These are phyloP conservation scores for Discoglossus pictus DNA, from an alignment of 2,797 vertebrate species.

Conservation along the genomic window DNA sequence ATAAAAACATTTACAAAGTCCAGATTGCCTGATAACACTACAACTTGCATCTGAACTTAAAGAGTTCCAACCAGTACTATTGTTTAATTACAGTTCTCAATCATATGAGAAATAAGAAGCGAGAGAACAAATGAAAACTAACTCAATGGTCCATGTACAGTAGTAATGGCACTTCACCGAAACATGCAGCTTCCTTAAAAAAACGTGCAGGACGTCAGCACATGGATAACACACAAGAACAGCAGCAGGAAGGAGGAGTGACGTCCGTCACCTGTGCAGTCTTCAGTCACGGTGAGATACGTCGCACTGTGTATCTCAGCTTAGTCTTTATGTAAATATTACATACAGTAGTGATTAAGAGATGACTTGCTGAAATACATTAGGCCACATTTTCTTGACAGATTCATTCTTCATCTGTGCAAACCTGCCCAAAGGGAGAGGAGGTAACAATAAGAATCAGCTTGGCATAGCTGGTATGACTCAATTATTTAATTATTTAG, in stretches of 20 bases:
- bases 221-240: slow-evolving; percentile 76
- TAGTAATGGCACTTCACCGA: slow-evolving; percentile 78
- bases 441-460: background rate
- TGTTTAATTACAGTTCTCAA: slow-evolving; percentile 65
- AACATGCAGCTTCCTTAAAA: slow-evolving; percentile 86
- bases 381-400: slow-evolving; percentile 48
- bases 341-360: slow-evolving; percentile 89
- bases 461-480: background rate
- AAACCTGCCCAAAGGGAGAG: slow-evolving; percentile 77
- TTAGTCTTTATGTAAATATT: slow-evolving; percentile 78
- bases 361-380: slow-evolving; percentile 60
- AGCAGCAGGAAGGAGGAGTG: slow-evolving; percentile 80
- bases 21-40: slow-evolving; percentile 67
- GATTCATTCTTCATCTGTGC: slow-evolving; percentile 96
- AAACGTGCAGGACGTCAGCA: slow-evolving; percentile 74
- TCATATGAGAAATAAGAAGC: slow-evolving; percentile 59
- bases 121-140: slow-evolving; percentile 58
- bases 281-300: slow-evolving; percentile 56
- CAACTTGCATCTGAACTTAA: slow-evolving; percentile 64
- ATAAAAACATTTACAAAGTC: slow-evolving; percentile 65
- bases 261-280: slow-evolving; percentile 68
- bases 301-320: slow-evolving; percentile 57
- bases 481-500: background rate
- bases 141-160: slow-evolving; percentile 72
- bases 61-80: slow-evolving; percentile 66